Evolutionary conservation across 2,113 vertebrate genomes (phyloP).

Genomic region (Pelecanoides urinatrix): DNA sequence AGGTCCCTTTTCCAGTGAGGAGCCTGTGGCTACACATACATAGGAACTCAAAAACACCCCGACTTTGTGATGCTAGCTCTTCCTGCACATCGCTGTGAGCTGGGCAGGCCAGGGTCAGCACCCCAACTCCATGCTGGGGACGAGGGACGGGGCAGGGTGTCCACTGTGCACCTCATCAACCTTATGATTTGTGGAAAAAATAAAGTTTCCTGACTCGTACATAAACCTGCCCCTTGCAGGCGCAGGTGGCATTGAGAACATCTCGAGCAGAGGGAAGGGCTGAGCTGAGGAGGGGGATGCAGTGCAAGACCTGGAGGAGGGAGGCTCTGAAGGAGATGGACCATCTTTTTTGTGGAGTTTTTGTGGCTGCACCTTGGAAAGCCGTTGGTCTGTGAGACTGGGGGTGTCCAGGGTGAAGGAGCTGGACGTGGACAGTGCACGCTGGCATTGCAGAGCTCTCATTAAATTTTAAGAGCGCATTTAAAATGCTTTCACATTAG

Average conservation of each 20-base stretch:
- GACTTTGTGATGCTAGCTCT: background rate
- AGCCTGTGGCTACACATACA: background rate
- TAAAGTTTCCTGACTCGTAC: rapidly evolving
- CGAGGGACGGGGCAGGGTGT: background rate
- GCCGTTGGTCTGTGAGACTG: rapidly evolving
- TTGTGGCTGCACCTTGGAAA: rapidly evolving
- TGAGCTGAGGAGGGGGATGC: background rate
- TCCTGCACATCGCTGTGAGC: background rate
- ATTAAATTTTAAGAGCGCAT: background rate
- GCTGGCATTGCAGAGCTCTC: background rate
- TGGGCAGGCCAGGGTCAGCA: background rate
- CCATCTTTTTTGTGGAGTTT: background rate
- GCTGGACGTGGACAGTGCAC: rapidly evolving
- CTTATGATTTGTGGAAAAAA: background rate
- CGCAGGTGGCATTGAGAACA: background rate
- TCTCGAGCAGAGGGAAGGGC: background rate
- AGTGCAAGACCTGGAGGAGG: rapidly evolving
- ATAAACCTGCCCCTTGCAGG: background rate
- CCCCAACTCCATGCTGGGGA: rapidly evolving
- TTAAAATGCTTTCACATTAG: background rate
- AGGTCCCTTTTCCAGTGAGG: background rate
- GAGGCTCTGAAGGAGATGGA: background rate
- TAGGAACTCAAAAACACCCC: background rate
- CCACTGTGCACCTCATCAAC: background rate
- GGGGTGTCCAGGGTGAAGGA: background rate